A percentile compares a stretch with the other conserved stretches of the same genome.
Conservation (phyloP, 2,113 vertebrate species). For the Anser cygnoides region DNA sequence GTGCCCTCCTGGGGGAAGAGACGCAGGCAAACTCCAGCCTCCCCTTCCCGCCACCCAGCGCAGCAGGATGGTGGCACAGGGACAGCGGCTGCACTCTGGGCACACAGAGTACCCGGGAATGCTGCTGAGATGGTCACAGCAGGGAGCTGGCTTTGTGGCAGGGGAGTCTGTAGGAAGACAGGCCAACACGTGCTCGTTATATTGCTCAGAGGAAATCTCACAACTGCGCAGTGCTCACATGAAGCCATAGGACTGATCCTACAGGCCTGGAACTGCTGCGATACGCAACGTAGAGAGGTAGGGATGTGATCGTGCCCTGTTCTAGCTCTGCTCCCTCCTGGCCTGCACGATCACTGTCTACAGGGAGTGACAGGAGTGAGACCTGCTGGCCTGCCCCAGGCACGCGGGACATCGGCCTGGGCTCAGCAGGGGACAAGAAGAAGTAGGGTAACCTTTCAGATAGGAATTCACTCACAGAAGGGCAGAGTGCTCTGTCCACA, state of each 20-base stretch:
- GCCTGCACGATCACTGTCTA: neutral
- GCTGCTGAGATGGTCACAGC: neutral
- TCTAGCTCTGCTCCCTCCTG: neutral
- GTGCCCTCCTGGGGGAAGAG: neutral
- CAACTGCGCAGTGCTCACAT: accelerated
- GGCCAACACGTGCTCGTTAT: neutral
- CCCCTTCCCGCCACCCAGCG: neutral
- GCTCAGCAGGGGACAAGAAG: neutral
- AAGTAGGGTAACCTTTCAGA: neutral
- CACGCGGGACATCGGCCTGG: neutral
- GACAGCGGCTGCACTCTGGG: neutral
- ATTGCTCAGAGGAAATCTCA: neutral
- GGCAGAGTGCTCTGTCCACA: neutral
- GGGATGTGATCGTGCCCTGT: neutral
- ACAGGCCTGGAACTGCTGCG: neutral
- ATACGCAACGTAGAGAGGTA: neutral
- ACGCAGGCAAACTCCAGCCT: neutral
- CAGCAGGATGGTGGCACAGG: neutral
- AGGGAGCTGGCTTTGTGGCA: neutral
- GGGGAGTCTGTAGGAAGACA: neutral
- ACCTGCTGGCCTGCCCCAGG: neutral
- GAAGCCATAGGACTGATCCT: neutral
- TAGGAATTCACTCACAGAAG: neutral
- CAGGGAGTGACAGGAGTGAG: neutral
- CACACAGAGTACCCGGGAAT: neutral